A percentile compares a stretch with the other conserved stretches of the same genome.
These are phyloP conservation scores for Bubalus kerabau DNA, from an alignment of 2,113 vertebrate genomes.

Conservation along the genomic window DNA sequence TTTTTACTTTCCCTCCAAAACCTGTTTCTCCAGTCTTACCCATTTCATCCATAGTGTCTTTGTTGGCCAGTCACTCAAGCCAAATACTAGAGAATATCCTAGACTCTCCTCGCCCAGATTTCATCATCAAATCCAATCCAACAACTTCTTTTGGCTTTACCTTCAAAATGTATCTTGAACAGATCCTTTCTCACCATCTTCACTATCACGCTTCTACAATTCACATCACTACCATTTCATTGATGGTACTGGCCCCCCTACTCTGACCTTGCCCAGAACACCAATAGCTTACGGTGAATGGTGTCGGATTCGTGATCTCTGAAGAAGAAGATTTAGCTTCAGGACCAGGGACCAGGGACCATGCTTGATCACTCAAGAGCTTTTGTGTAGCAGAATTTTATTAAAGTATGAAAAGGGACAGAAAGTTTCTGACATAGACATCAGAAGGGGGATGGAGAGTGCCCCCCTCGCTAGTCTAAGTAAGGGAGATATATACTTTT, in stretches of 20 bases:
- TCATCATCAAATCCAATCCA: background rate
- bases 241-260: no score
- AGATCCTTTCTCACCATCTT: background rate
- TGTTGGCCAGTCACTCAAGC: background rate
- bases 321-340: background rate
- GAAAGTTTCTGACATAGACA: background rate
- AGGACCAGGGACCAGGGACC: background rate
- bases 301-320: fast-evolving
- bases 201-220: background rate
- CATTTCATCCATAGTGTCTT: background rate
- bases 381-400: background rate
- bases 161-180: background rate
- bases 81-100: background rate
- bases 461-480: background rate
- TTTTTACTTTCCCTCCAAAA: background rate
- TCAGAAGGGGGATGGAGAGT: background rate
- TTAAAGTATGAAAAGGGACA: background rate
- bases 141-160: background rate
- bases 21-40: background rate
- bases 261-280: background rate
- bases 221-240: background rate
- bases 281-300: background rate
- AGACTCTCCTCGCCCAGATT: background rate
- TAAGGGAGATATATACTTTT: background rate
- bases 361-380: background rate